Conservation (phyloP, 2,888 invertebrate species). For the Dolichomitus sp. region DNA sequence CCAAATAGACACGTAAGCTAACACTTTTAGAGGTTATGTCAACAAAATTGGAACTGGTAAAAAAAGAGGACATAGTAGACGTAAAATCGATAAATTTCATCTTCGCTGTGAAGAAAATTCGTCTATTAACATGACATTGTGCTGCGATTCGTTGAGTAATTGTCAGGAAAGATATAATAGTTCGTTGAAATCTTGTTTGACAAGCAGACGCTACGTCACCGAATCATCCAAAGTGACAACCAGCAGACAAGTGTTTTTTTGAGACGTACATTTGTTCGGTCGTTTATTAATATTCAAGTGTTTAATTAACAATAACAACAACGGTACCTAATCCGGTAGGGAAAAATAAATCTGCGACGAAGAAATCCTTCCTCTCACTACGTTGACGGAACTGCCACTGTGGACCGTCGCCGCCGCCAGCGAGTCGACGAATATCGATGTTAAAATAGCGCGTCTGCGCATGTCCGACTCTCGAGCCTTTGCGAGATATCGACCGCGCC, state of each 20-base stretch:
- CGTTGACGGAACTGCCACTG: conserved; percentile 52
- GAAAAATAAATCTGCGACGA: conserved; percentile 37
- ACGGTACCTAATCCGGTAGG: conserved; percentile 51
- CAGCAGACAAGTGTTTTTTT: neutral
- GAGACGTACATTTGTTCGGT: neutral
- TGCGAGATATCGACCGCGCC: conserved; percentile 71
- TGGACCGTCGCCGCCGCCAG: conserved; percentile 44
- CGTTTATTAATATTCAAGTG: neutral
- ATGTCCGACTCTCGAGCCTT: conserved; percentile 52
- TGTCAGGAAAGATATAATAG: neutral
- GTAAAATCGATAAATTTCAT: conserved; percentile 4
- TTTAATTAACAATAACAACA: conserved; percentile 7
- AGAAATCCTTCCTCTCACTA: conserved; percentile 12
- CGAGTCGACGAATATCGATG: conserved; percentile 44
- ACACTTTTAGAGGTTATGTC: conserved; percentile 63
- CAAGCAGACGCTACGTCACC: conserved; percentile 25
- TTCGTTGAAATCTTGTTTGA: conserved; percentile 13
- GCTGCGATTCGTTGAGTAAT: neutral
- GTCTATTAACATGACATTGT: neutral
- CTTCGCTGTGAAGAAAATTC: neutral
- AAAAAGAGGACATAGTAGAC: neutral
- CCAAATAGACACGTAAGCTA: conserved; percentile 55
- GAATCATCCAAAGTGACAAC: neutral
- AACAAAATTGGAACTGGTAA: neutral
- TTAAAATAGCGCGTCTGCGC: conserved; percentile 35